These are phyloP conservation scores for Pseudocheirus occidentalis DNA, from an alignment of 2,797 vertebrate genomes.

Conservation along the genomic window DNA sequence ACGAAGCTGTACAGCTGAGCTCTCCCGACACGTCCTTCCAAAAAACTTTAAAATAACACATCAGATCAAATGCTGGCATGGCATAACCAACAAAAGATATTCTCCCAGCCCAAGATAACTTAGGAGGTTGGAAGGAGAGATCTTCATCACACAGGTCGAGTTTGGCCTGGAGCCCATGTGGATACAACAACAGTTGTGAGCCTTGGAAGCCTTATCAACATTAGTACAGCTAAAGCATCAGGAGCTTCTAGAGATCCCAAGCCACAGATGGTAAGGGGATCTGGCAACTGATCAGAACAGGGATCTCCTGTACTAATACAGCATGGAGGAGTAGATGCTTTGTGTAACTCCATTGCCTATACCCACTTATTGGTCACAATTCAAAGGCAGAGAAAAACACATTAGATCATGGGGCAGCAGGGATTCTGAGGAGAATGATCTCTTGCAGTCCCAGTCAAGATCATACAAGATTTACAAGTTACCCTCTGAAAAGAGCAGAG, in stretches of 20 bases:
- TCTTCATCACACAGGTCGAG: neutral
- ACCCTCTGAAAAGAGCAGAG: too few species aligned
- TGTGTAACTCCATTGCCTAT: neutral
- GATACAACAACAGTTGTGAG: neutral
- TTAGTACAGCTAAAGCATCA: neutral
- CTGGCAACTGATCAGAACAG: neutral
- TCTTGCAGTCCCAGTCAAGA: neutral
- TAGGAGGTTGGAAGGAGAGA: neutral
- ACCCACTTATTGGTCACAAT: neutral
- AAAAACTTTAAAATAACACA: neutral
- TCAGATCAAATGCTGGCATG: neutral
- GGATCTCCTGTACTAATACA: neutral
- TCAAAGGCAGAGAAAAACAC: neutral
- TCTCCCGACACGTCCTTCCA: neutral
- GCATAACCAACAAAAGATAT: neutral
- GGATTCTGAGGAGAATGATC: neutral
- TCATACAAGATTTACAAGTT: too few species aligned
- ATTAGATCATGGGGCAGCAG: neutral
- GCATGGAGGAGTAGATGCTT: neutral
- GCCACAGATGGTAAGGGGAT: neutral
- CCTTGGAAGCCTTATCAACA: neutral
- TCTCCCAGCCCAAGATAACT: neutral
- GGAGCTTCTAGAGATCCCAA: neutral
- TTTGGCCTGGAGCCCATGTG: neutral
- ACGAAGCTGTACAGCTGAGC: neutral